Evolutionary conservation across 2,797 vertebrate genomes (phyloP).

Genomic region (Onychomys leucogaster): DNA sequence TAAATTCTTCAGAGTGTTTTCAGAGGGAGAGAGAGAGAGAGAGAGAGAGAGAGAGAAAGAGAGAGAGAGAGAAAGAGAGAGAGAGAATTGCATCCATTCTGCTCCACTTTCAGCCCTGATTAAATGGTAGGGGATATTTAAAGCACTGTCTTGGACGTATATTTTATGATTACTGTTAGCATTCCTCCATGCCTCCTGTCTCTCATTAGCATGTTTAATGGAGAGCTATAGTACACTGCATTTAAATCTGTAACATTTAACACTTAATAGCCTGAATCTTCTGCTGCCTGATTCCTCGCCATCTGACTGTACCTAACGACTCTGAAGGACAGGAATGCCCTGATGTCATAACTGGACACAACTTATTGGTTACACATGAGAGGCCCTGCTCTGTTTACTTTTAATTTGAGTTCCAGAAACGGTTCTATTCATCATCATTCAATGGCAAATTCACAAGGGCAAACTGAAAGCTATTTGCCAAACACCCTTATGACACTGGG

Average conservation of each 20-base stretch:
- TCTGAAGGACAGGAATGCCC: slow-evolving; percentile 62
- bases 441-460: not conserved
- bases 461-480: slow-evolving; percentile 29
- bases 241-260: slow-evolving; percentile 57
- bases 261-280: not conserved
- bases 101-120: not conserved
- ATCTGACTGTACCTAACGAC: slow-evolving; percentile 4
- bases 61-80: slow-evolving; percentile 45
- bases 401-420: slow-evolving; percentile 70
- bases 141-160: not conserved
- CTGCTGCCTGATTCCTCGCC: slow-evolving; percentile 4
- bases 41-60: slow-evolving; percentile 8
- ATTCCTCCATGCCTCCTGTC: not conserved
- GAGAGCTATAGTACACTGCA: not conserved
- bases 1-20: slow-evolving; percentile 12
- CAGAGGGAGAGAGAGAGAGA: slow-evolving; percentile 22
- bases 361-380: slow-evolving; percentile 44
- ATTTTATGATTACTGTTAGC: slow-evolving; percentile 35
- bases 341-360: slow-evolving; percentile 66
- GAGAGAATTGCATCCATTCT: not conserved
- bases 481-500: slow-evolving; percentile 20
- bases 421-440: slow-evolving; percentile 71
- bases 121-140: slow-evolving; percentile 43
- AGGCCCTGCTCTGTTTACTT: slow-evolving; percentile 59
- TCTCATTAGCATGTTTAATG: slow-evolving; percentile 28